Conservation (phyloP, 2,888 invertebrate genomes). For the Drosophila monieri region DNA sequence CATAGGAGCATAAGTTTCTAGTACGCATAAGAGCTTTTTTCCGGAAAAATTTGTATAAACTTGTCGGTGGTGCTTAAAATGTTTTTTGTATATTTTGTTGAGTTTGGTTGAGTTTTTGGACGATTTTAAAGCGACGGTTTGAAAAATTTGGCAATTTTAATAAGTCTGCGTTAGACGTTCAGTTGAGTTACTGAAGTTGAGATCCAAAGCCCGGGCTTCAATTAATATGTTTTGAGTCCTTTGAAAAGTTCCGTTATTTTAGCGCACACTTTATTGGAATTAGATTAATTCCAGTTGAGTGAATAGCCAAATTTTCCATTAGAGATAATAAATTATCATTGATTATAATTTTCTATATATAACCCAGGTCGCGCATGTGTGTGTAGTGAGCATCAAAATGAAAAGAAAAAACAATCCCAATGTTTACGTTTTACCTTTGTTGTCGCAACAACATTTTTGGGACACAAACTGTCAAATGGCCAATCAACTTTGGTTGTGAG, state of each 20-base stretch:
- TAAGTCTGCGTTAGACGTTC: slow-evolving; percentile 53
- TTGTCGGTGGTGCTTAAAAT: slow-evolving; percentile 51
- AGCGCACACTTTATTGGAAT: slow-evolving; percentile 54
- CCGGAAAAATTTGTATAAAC: slow-evolving; percentile 21
- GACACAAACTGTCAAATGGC: slow-evolving; percentile 62
- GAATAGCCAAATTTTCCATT: slow-evolving; percentile 53
- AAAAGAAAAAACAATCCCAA: slow-evolving; percentile 73
- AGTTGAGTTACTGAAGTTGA: slow-evolving; percentile 44
- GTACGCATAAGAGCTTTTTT: slow-evolving; percentile 45
- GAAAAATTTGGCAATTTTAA: slow-evolving; percentile 34
- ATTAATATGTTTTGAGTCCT: neutral
- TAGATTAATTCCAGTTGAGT: slow-evolving; percentile 57
- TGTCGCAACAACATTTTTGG: slow-evolving; percentile 60
- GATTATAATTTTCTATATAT: slow-evolving; percentile 51
- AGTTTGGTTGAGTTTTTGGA: slow-evolving; percentile 42
- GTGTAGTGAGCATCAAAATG: slow-evolving; percentile 64
- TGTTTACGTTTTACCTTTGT: slow-evolving; percentile 75
- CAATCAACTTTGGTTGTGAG: slow-evolving; percentile 55
- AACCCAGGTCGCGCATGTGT: slow-evolving; percentile 29
- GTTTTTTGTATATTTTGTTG: slow-evolving; percentile 30
- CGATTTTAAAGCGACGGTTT: slow-evolving; percentile 45
- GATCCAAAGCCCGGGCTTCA: neutral
- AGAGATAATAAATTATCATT: slow-evolving; percentile 65
- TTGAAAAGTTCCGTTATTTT: neutral
- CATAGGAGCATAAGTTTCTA: slow-evolving; percentile 10